Evolutionary conservation across 2,113 vertebrate species (phyloP), one percentile per base, ranked within the genome.

Genomic region (Cyanistes caeruleus): DNA sequence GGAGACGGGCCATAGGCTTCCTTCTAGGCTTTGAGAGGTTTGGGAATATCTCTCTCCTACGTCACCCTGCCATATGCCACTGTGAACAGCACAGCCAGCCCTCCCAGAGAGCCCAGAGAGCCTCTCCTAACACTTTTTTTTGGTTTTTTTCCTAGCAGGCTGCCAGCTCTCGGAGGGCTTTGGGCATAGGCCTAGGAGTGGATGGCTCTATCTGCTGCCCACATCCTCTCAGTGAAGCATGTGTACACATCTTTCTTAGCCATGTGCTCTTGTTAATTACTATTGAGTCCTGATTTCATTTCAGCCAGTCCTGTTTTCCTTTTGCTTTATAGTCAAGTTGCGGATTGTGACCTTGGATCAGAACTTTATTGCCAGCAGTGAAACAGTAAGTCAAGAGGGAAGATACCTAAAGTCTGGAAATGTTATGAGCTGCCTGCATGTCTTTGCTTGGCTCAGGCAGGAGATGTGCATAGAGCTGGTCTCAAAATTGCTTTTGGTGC

Each of bases 281-380:
- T 79, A 5, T 56, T 37, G 55, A 80, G 19, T 12, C 21, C 46
- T 74, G 44, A 79, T 78, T 60, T 81, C 20, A 49, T 91, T 87
- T 92, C 81, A 94, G 13, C 33, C 78, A 48, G 15, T 80, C 58
- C 23, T 87, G 49, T 94, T 93, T 91, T 79, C 81, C 68, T 92
- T 76, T 93, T 90, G 24, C 25, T 62, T 79, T 93, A 2, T 11
- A 97, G 96, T 96, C 46, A 97, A 92, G 55, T 31, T 95, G 33
- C 76, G 89, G 90, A 92, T 92, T 44, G 72, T 97, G 39, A 96
- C 92, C 63, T 83, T 97, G 86, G 95, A 96, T 77, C 90, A 94
- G 92, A 96, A 95, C 52, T 96, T 97, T 7, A 79, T 90, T 64
- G 88, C 97, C 84, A 95, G 92, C 83, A 94, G 53, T 19, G 46